Percentiles rank a stretch among this genome's conserved stretches.
phyloP scores from a whole-genome alignment of 2,888 invertebrate genomes.

The Cataglyphis albicans region DNA sequence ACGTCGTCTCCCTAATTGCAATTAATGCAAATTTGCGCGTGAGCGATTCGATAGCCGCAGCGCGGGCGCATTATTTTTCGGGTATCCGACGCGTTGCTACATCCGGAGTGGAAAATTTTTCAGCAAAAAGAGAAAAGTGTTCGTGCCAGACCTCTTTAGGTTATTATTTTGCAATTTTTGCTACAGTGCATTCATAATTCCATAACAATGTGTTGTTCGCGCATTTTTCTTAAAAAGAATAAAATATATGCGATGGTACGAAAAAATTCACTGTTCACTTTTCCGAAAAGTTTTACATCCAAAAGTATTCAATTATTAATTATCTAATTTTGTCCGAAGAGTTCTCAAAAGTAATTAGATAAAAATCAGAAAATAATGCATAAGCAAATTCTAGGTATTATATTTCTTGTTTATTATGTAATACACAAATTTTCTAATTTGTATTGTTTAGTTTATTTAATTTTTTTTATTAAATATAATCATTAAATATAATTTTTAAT shows the following conservation, averaged over 20 bases:
- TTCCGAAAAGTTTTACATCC: neutral
- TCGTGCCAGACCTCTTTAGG: neutral
- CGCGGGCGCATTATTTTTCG: conserved; percentile 31
- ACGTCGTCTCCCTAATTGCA: conserved; percentile 46
- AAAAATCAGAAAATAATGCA: neutral
- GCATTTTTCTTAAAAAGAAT: neutral
- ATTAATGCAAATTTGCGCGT: conserved; percentile 43
- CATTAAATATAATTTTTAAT: neutral
- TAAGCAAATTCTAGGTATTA: neutral
- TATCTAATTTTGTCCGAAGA: neutral
- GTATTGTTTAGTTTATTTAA: neutral
- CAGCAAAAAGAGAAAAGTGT: neutral
- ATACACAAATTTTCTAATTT: neutral
- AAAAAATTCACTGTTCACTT: neutral
- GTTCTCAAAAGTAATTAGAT: neutral
- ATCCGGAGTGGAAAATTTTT: conserved; percentile 38
- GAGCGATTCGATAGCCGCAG: neutral
- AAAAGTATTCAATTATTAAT: neutral
- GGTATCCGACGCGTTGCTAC: neutral
- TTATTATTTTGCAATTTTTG: conserved; percentile 14
- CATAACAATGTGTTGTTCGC: neutral
- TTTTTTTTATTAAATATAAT: neutral
- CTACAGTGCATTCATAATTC: neutral
- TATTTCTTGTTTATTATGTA: neutral
- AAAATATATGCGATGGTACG: neutral